phyloP scores from a whole-genome alignment of 2,888 invertebrate species.

The Eudemis profundana region DNA sequence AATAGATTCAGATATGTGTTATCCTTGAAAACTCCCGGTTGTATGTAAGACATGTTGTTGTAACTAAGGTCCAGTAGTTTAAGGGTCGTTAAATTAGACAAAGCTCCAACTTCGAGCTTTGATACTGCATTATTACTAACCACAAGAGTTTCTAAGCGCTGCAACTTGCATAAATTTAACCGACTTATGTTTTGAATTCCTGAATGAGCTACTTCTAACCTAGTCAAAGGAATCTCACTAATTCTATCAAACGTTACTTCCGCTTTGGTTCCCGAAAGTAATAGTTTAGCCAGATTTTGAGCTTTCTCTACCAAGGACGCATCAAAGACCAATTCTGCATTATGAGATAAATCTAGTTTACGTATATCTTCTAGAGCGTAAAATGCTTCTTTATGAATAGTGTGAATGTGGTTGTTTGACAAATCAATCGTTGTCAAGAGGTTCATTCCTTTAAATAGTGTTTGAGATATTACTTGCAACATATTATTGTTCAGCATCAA shows the following conservation, averaged over 20 bases:
- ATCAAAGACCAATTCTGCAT: conserved; percentile 56
- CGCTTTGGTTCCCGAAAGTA: conserved; percentile 58
- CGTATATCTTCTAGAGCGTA: conserved; percentile 53
- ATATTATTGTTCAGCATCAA: conserved; percentile 65
- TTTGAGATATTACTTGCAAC: conserved; percentile 53
- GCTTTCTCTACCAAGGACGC: conserved; percentile 49
- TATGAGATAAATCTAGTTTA: conserved; percentile 65
- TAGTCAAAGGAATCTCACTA: conserved; percentile 48
- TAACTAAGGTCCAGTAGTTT: conserved; percentile 63
- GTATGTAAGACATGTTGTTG: conserved; percentile 63
- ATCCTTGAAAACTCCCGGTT: conserved; percentile 67
- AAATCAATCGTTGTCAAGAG: conserved; percentile 55
- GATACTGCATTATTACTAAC: conserved; percentile 61
- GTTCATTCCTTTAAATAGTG: conserved; percentile 53
- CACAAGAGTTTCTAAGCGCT: conserved; percentile 52
- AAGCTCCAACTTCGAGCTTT: conserved; percentile 55
- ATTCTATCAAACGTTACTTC: conserved; percentile 53
- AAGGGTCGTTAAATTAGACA: conserved; percentile 55
- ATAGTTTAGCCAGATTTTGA: conserved; percentile 53
- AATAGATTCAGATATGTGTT: conserved; percentile 56
- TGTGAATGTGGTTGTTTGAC: conserved; percentile 47
- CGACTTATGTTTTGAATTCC: conserved; percentile 55
- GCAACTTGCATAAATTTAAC: conserved; percentile 55
- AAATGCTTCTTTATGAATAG: conserved; percentile 51
- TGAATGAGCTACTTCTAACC: conserved; percentile 57